Evolutionary conservation across 2,888 invertebrate genomes (phyloP), one percentile per base, ranked within the genome.

Genomic region (Agriotes lineatus): DNA sequence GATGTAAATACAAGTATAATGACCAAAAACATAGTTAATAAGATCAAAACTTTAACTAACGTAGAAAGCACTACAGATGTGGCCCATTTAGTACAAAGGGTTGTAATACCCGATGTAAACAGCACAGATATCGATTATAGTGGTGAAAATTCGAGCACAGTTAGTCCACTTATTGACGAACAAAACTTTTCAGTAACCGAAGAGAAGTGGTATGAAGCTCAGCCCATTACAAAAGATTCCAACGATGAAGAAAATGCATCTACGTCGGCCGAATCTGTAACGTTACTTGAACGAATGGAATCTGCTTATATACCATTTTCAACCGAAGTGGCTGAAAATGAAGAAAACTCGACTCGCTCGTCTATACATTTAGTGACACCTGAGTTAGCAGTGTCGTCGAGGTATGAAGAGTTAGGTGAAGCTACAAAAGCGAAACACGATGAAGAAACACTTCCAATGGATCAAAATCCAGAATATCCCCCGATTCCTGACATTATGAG

Each of bases 381-480:
- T n/a, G n/a, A n/a, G n/a, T n/a, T n/a, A n/a, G 3, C 25, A 3
- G 7, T 7, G 7, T 25, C 25, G 5, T 42, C 42, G 7, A 16
- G 42, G 14, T 48, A 12, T 33, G 52, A 33, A 19, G 52, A 52
- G n/a, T 33, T 52, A 10, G 52, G 52, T 1, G 52, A 52, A 33
- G 25, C 25, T 25, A 16, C 52, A 7, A 52, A 52, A 35, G 6
- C 12, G 12, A 65, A 59, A 42, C 65, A 65, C 42, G 65, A 65
- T 0, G 62, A 62, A 12, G 67, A 56, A 19, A 75, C 74, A 33
- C 74, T 73, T 52, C 61, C 77, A 30, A 69, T 75, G 3, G 81
- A 82, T 63, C 78, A 79, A 67, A 87, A 87, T 80, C 87, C 87
- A 0, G 87, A 86, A 1, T 87, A 87, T 79, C 87, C 87, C 1